Evolutionary conservation across 2,113 vertebrate genomes (phyloP).

Genomic region (Cebus imitator): DNA sequence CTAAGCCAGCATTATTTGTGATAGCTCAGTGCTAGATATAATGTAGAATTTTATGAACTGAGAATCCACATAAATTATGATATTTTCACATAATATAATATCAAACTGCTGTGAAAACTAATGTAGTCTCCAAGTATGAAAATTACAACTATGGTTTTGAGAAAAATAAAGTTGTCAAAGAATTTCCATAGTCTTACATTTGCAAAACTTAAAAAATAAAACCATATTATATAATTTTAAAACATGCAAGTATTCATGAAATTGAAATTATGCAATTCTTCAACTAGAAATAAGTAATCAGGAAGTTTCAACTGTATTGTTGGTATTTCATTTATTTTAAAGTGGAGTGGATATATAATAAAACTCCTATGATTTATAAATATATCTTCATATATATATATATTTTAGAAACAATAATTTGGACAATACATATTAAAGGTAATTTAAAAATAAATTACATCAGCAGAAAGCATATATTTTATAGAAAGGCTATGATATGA

Average conservation of each 20-base stretch:
- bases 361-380: not conserved
- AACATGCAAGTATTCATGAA: not conserved
- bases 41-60: not conserved
- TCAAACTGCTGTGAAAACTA: not conserved
- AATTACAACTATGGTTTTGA: not conserved
- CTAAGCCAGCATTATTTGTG: not conserved
- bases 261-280: not conserved
- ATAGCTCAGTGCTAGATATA: not conserved
- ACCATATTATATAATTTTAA: not conserved
- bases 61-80: not conserved
- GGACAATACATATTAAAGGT: not conserved
- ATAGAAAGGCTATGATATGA: not conserved
- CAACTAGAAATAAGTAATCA: not conserved
- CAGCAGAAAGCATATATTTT: not conserved
- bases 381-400: not conserved
- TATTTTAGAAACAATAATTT: not conserved
- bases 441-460: not conserved
- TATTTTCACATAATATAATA: not conserved
- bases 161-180: not conserved
- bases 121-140: not conserved
- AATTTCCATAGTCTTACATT: not conserved
- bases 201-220: not conserved
- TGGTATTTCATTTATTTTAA: constrained; percentile 13
- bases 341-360: not conserved
- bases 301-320: not conserved